A percentile compares a stretch with the other conserved stretches of the same genome.
phyloP scores from a whole-genome alignment of 30 jellyfish, hydroid and myxozoan species.

The Turritopsis rubra region DNA sequence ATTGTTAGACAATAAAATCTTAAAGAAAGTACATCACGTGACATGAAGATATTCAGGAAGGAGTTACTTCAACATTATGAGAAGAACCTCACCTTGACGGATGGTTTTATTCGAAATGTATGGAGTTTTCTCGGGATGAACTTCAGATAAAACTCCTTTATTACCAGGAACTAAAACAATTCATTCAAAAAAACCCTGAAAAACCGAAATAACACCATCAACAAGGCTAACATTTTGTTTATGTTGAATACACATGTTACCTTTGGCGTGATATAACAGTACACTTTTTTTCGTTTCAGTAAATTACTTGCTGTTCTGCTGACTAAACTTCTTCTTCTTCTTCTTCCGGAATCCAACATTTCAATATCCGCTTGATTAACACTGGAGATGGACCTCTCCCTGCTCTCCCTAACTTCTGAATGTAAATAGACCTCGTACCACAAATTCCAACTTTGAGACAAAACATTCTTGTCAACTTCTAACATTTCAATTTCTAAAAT shows the following conservation, averaged over 20 bases:
- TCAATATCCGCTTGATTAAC: background rate
- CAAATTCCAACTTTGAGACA: constrained; percentile 38
- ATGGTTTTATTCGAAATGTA: constrained; percentile 58
- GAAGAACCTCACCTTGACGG: constrained; percentile 45
- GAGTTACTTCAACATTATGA: background rate
- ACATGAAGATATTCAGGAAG: background rate
- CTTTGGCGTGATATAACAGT: constrained; percentile 63
- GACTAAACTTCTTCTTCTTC: background rate
- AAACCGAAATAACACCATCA: no score
- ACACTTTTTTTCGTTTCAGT: constrained; percentile 46
- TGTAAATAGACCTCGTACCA: constrained; percentile 60
- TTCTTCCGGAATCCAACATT: background rate
- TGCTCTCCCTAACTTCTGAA: background rate
- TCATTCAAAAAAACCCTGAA: background rate
- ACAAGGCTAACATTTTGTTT: no score
- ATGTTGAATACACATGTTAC: constrained; percentile 5
- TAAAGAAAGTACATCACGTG: background rate
- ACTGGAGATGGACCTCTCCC: background rate
- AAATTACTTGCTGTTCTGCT: constrained; percentile 5
- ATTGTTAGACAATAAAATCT: background rate
- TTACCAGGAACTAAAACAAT: constrained; percentile 50
- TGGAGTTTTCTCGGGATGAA: constrained; percentile 48
- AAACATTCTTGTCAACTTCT: constrained; percentile 32
- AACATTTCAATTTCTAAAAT: constrained; percentile 42
- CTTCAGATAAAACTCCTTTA: constrained; percentile 65